These are phyloP conservation scores for Austrofundulus limnaeus DNA, from an alignment of 2,113 vertebrate species.

Conservation along the genomic window DNA sequence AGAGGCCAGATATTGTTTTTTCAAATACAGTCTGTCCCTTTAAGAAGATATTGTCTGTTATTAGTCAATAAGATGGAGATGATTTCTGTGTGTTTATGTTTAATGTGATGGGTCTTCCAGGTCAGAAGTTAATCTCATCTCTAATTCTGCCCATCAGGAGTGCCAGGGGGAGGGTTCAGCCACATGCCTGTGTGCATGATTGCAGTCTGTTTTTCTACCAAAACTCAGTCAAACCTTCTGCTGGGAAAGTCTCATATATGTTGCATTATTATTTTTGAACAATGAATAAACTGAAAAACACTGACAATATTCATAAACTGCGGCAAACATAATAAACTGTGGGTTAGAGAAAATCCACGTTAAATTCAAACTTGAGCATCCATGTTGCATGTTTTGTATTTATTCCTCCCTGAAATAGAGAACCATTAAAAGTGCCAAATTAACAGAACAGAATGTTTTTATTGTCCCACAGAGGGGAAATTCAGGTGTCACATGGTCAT, in stretches of 20 bases:
- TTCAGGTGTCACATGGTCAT: too few species aligned
- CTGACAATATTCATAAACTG: too few species aligned
- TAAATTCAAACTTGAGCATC: too few species aligned
- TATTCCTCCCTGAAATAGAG: too few species aligned
- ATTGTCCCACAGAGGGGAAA: too few species aligned
- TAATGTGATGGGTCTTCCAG: constrained; percentile 36
- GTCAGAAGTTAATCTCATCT: constrained; percentile 56
- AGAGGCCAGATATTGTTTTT: background rate
- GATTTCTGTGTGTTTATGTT: constrained; percentile 41
- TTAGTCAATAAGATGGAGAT: constrained; percentile 25
- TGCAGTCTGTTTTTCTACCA: background rate
- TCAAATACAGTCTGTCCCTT: constrained; percentile 3
- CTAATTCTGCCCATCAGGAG: constrained; percentile 45
- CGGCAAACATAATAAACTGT: too few species aligned
- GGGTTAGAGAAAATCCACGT: too few species aligned
- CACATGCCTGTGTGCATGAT: background rate
- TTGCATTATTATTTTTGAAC: too few species aligned
- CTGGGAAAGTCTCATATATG: background rate
- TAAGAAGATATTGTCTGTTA: constrained; percentile 23
- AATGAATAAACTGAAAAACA: too few species aligned
- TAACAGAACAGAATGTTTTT: too few species aligned
- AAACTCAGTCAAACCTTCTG: background rate
- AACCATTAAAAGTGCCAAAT: too few species aligned
- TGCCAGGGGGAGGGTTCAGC: constrained; percentile 14
- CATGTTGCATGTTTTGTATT: too few species aligned